These are phyloP conservation scores for Trematomus loennbergii DNA, from an alignment of 2,113 vertebrate species.

Conservation along the genomic window DNA sequence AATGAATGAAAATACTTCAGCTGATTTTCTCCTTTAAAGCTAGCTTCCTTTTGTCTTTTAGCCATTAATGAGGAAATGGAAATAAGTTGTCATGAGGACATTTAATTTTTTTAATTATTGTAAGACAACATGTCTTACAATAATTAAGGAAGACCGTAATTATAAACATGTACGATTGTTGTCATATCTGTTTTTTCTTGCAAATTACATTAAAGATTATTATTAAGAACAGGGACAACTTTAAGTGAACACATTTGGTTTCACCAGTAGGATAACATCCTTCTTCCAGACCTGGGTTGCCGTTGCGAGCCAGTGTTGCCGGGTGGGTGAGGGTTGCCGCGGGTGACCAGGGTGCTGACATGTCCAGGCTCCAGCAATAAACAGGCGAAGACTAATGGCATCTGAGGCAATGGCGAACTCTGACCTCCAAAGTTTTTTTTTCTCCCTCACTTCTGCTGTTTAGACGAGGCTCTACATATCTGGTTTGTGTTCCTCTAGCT, in stretches of 20 bases:
- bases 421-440: slow-evolving; percentile 83
- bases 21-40: slow-evolving; percentile 46
- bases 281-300: slow-evolving; percentile 73
- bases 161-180: background rate
- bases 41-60: slow-evolving; percentile 33
- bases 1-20: slow-evolving; percentile 58
- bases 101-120: too few species aligned
- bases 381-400: slow-evolving; percentile 88
- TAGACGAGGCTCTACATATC: slow-evolving; percentile 78
- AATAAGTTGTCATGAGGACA: slow-evolving; percentile 51
- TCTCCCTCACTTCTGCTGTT: slow-evolving; percentile 23
- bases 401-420: slow-evolving; percentile 87
- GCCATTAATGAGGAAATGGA: slow-evolving; percentile 40
- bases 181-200: background rate
- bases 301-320: slow-evolving; percentile 81
- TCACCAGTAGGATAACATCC: slow-evolving; percentile 68
- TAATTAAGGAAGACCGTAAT: slow-evolving; percentile 23
- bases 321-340: slow-evolving; percentile 82
- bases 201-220: too few species aligned
- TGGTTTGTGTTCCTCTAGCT: slow-evolving; percentile 30
- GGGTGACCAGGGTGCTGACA: slow-evolving; percentile 88
- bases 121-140: slow-evolving; percentile 50
- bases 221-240: background rate
- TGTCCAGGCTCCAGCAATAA: slow-evolving; percentile 85
- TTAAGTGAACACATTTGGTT: slow-evolving; percentile 42